Conservation (phyloP, 92 coral and sea anemone species). For the Parazoanthus atlanticus region DNA sequence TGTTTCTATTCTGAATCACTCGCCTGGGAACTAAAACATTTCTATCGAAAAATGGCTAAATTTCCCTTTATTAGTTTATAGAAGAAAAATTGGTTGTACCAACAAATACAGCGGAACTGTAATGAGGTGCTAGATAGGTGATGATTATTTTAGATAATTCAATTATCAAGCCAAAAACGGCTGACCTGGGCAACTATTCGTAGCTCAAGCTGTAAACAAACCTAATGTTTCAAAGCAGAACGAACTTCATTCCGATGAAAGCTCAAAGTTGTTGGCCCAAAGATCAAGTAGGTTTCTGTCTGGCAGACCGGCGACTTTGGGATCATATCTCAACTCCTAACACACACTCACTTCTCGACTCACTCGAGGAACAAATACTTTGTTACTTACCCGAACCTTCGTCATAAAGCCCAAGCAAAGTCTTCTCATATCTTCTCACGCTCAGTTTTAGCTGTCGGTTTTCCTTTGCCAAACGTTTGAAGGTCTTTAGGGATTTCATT, state of each 20-base stretch:
- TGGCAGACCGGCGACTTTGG: background rate
- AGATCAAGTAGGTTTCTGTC: background rate
- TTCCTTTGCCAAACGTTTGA: constrained; percentile 92
- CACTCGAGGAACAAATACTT: background rate
- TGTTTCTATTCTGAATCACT: background rate
- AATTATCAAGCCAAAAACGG: background rate
- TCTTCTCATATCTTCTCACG: constrained; percentile 81
- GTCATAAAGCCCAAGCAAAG: constrained; percentile 81
- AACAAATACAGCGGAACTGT: background rate
- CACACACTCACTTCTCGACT: background rate
- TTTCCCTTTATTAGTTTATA: background rate
- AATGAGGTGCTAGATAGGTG: background rate
- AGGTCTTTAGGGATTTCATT: constrained; percentile 96
- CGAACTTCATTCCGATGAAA: too few species aligned
- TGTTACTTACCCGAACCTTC: constrained; percentile 77
- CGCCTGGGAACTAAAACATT: too few species aligned
- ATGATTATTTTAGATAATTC: background rate
- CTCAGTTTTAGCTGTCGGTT: constrained; percentile 88
- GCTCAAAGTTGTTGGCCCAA: background rate
- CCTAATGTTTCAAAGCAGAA: background rate
- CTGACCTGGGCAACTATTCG: too few species aligned
- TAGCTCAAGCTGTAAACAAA: background rate
- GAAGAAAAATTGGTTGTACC: background rate
- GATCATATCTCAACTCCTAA: too few species aligned
- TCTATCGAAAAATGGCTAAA: background rate